These are phyloP conservation scores for Zygogramma bicolorata DNA, from an alignment of 2,888 invertebrate genomes.

Conservation along the genomic window DNA sequence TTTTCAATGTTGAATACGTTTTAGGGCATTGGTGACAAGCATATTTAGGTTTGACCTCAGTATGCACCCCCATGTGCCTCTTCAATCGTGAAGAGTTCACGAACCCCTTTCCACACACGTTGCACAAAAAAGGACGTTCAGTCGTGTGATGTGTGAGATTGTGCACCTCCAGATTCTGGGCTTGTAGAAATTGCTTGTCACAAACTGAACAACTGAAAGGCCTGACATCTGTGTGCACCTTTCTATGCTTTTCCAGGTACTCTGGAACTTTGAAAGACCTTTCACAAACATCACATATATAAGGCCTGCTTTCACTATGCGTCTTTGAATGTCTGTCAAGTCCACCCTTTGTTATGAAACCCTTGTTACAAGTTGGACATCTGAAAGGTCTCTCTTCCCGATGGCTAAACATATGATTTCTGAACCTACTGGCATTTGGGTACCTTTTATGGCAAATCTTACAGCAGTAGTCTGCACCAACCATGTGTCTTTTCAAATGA, in stretches of 20 bases:
- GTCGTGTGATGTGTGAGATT: slow-evolving; percentile 63
- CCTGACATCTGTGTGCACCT: slow-evolving; percentile 58
- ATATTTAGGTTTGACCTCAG: slow-evolving; percentile 61
- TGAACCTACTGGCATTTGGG: slow-evolving; percentile 63
- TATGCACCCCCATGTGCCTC: slow-evolving; percentile 63
- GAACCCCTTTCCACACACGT: slow-evolving; percentile 62
- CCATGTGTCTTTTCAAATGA: slow-evolving; percentile 63
- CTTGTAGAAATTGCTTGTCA: slow-evolving; percentile 62
- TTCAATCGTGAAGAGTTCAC: slow-evolving; percentile 62
- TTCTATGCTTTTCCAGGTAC: slow-evolving; percentile 62
- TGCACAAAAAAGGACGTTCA: slow-evolving; percentile 63
- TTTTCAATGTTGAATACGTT: slow-evolving; percentile 59
- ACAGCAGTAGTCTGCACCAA: slow-evolving; percentile 62
- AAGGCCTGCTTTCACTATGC: slow-evolving; percentile 60
- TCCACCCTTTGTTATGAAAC: slow-evolving; percentile 63
- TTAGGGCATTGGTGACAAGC: slow-evolving; percentile 58
- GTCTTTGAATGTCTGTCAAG: slow-evolving; percentile 63
- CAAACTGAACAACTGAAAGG: slow-evolving; percentile 63
- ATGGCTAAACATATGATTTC: slow-evolving; percentile 75
- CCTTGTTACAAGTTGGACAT: slow-evolving; percentile 59
- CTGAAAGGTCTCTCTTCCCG: slow-evolving; percentile 64
- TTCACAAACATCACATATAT: slow-evolving; percentile 60
- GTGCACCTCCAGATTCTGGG: slow-evolving; percentile 62
- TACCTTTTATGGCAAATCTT: slow-evolving; percentile 65
- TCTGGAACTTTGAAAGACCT: slow-evolving; percentile 62